These are phyloP conservation scores for Zaprionus nigranus DNA, from an alignment of 1,140 invertebrate species.

Conservation along the genomic window DNA sequence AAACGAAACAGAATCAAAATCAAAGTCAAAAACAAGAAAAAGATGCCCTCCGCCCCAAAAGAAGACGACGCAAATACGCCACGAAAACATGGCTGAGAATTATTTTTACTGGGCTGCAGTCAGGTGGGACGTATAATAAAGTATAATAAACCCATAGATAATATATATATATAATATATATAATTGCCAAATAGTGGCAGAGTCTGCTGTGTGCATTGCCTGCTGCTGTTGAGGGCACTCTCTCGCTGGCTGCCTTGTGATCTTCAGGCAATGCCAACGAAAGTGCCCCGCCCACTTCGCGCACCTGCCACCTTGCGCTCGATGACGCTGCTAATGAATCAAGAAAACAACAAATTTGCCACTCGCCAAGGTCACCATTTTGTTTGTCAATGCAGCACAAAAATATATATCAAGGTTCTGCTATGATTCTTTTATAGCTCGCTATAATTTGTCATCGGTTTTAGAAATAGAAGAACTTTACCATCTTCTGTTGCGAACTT, in stretches of 20 bases:
- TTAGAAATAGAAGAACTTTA: neutral
- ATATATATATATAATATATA: slow-evolving; percentile 25
- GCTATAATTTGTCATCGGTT: slow-evolving; percentile 46
- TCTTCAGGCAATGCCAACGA: slow-evolving; percentile 67
- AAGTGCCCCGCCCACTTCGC: slow-evolving; percentile 36
- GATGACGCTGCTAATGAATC: slow-evolving; percentile 74
- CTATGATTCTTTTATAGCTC: slow-evolving; percentile 47
- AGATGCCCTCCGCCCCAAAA: slow-evolving; percentile 33
- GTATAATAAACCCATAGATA: slow-evolving; percentile 28
- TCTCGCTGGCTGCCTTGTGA: slow-evolving; percentile 61
- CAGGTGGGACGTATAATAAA: slow-evolving; percentile 7
- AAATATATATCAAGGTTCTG: slow-evolving; percentile 71
- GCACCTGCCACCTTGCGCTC: slow-evolving; percentile 17
- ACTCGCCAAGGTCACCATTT: slow-evolving; percentile 63
- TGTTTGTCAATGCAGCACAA: slow-evolving; percentile 59
- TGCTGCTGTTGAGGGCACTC: slow-evolving; percentile 29
- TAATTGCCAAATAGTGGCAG: slow-evolving; percentile 15
- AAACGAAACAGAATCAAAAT: slow-evolving; percentile 1
- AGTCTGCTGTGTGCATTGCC: slow-evolving; percentile 28
- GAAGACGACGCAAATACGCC: slow-evolving; percentile 61
- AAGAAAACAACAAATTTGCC: slow-evolving; percentile 54
- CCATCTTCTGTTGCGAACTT: slow-evolving; percentile 14
- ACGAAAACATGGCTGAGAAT: slow-evolving; percentile 27
- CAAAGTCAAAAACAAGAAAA: slow-evolving; percentile 4
- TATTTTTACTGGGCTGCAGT: neutral